Percentiles rank a stretch among this genome's conserved stretches.
Conservation (phyloP, 2,113 vertebrate species). For the Circaetus cinerascens region DNA sequence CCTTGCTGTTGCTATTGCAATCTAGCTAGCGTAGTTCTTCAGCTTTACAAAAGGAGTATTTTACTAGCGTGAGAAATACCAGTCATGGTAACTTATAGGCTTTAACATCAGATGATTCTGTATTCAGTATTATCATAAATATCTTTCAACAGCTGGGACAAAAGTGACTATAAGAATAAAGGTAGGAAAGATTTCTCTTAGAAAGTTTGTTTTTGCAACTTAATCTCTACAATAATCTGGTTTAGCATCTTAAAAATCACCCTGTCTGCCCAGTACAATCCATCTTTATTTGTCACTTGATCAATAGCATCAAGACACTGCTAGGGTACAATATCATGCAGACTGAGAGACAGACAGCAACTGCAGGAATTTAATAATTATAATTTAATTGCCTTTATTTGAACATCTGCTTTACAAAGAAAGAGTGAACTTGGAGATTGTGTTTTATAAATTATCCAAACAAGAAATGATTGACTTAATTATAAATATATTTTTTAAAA, state of each 20-base stretch:
- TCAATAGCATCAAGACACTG: background rate
- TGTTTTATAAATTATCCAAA: background rate
- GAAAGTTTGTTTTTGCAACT: background rate
- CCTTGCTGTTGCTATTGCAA: background rate
- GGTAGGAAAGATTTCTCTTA: background rate
- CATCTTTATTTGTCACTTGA: slow-evolving; percentile 1
- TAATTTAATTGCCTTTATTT: slow-evolving; percentile 29
- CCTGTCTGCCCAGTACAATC: background rate
- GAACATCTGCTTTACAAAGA: background rate
- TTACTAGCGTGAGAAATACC: background rate
- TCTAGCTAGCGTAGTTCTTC: background rate
- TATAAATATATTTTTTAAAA: background rate
- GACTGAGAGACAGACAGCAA: background rate
- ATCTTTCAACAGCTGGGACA: background rate
- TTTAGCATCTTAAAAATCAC: background rate
- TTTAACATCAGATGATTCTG: background rate
- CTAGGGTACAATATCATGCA: background rate
- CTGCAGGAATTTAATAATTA: background rate
- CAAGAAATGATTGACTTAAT: background rate
- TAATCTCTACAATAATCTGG: background rate
- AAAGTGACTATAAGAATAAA: background rate
- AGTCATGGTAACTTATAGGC: background rate
- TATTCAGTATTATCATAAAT: background rate
- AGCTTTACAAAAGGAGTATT: background rate
- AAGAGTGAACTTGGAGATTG: background rate